Conservation (phyloP, 1,140 invertebrate genomes). For the Zaprionus camerounensis region DNA sequence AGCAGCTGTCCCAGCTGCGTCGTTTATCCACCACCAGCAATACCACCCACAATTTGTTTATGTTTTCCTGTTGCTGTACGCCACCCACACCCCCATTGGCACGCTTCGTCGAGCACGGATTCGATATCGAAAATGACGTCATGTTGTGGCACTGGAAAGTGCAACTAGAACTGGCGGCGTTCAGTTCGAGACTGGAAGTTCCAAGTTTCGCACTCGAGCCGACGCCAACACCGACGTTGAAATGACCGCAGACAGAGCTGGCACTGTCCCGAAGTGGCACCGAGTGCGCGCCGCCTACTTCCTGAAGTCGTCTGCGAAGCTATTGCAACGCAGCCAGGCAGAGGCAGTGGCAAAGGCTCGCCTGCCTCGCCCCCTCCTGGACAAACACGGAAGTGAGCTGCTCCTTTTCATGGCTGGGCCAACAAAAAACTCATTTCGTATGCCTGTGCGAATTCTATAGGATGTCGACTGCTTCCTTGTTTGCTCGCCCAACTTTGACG, state of each 20-base stretch:
- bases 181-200: slow-evolving; percentile 54
- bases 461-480: slow-evolving; percentile 60
- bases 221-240: slow-evolving; percentile 29
- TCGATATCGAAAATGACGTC: slow-evolving; percentile 78
- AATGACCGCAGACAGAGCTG: slow-evolving; percentile 63
- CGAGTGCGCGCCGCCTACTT: slow-evolving; percentile 29
- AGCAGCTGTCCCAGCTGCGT: slow-evolving; percentile 47
- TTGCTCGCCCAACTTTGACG: slow-evolving; percentile 48
- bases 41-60: slow-evolving; percentile 60
- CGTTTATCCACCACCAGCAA: slow-evolving; percentile 10
- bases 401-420: slow-evolving; percentile 53
- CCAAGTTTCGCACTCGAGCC: slow-evolving; percentile 42
- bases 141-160: slow-evolving; percentile 53
- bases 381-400: slow-evolving; percentile 69
- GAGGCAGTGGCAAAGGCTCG: slow-evolving; percentile 13
- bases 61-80: slow-evolving; percentile 51
- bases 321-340: slow-evolving; percentile 24
- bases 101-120: slow-evolving; percentile 20
- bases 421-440: slow-evolving; percentile 71
- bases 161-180: slow-evolving; percentile 67
- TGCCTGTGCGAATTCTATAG: slow-evolving; percentile 63
- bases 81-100: background rate
- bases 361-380: background rate
- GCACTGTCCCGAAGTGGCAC: slow-evolving; percentile 16
- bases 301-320: slow-evolving; percentile 15